Percentiles rank a stretch among this genome's conserved stretches.
phyloP scores from a whole-genome alignment of 1,140 invertebrate species.

The Trichonephila clavipes region DNA sequence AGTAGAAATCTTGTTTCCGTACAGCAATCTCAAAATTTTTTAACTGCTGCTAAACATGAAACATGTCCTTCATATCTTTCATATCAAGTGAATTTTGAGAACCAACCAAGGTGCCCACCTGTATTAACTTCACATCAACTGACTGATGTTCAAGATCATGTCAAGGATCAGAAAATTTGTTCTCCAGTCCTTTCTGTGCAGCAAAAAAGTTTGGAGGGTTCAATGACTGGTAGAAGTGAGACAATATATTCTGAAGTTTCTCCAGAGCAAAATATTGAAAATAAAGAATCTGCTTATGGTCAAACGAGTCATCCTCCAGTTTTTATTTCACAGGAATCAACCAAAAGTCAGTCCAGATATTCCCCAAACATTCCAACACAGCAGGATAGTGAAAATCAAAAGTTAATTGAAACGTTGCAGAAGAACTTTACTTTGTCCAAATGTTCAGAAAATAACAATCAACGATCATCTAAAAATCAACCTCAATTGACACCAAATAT shows the following conservation, averaged over 20 bases:
- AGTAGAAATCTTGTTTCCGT: background rate
- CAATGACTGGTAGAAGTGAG: background rate
- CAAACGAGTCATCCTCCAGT: background rate
- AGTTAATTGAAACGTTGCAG: no score
- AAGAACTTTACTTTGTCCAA: background rate
- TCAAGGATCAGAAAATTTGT: background rate
- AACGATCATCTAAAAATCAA: background rate
- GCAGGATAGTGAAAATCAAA: background rate
- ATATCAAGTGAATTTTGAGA: background rate
- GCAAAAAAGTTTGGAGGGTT: background rate
- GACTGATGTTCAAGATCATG: background rate
- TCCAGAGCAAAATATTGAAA: background rate
- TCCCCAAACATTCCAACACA: background rate
- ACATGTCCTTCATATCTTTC: background rate
- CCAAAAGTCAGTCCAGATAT: background rate
- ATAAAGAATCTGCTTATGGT: background rate
- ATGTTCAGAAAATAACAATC: background rate
- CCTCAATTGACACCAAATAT: background rate
- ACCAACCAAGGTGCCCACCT: background rate
- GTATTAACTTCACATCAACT: background rate
- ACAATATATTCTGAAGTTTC: background rate
- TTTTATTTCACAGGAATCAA: background rate
- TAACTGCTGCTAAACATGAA: background rate
- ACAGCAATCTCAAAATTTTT: background rate
- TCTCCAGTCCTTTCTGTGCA: background rate